A percentile compares a stretch with the other conserved stretches of the same genome.
phyloP scores from a whole-genome alignment of 37 sponge, comb jelly and placozoan species.

The Eunapius fragilis region DNA sequence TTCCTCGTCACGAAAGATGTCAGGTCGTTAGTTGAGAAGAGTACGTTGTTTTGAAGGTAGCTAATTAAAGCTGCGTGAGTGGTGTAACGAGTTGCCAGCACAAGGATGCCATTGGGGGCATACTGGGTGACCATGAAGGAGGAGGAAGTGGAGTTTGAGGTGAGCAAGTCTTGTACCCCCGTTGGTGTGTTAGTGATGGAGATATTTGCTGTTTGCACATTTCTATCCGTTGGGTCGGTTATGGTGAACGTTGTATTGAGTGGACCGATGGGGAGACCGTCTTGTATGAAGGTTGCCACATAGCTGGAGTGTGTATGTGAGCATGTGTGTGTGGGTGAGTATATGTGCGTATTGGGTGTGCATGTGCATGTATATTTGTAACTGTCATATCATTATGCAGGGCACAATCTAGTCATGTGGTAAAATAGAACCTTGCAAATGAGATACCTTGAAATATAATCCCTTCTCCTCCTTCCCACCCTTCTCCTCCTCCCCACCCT shows the following conservation, averaged over 20 bases:
- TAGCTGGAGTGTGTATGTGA: not conserved
- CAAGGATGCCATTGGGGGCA: slow-evolving; percentile 22
- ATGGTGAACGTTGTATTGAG: slow-evolving; percentile 33
- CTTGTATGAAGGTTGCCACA: slow-evolving; percentile 30
- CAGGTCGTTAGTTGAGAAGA: slow-evolving; percentile 38
- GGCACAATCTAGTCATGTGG: too few relatives aligned
- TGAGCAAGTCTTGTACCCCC: slow-evolving; percentile 13
- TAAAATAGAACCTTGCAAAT: too few relatives aligned
- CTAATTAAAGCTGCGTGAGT: slow-evolving; percentile 16
- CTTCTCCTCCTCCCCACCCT: not conserved
- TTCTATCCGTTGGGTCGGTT: slow-evolving; percentile 50
- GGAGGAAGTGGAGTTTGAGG: not conserved
- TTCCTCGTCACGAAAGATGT: slow-evolving; percentile 14
- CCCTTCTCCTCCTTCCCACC: not conserved
- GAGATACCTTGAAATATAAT: too few relatives aligned
- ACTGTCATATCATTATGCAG: too few relatives aligned
- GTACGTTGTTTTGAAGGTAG: slow-evolving; percentile 18
- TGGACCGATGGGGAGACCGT: slow-evolving; percentile 5
- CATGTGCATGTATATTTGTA: too few relatives aligned
- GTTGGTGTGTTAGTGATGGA: not conserved
- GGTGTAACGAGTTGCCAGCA: slow-evolving; percentile 13
- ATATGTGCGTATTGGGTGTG: too few relatives aligned
- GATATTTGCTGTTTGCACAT: not conserved
- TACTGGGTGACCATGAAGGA: slow-evolving; percentile 31
- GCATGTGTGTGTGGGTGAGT: too few relatives aligned